Evolutionary conservation across 1,140 invertebrate species (phyloP).

Genomic region (Reticulitermes speratus): DNA sequence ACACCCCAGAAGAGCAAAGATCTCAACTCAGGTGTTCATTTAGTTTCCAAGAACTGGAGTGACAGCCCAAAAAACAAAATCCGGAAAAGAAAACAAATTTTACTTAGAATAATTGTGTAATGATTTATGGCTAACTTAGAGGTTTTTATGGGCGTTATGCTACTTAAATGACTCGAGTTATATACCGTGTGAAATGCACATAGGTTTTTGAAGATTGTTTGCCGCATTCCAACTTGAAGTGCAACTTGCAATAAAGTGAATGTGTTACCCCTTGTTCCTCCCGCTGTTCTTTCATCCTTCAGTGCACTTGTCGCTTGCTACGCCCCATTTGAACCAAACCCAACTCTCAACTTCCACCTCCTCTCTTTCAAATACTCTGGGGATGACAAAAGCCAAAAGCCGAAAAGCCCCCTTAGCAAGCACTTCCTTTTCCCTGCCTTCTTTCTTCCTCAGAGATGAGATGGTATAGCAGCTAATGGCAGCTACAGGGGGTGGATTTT

Average conservation of each 20-base stretch:
- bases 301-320: background rate
- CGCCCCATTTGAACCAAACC: background rate
- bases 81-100: no score
- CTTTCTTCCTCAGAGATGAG: background rate
- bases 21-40: no score
- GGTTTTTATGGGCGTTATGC: no score
- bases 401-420: background rate
- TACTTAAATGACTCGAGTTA: no score
- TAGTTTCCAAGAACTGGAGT: no score
- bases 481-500: slow-evolving; percentile 1
- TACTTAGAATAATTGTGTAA: no score
- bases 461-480: background rate
- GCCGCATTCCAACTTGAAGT: no score
- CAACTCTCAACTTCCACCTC: background rate
- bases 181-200: no score
- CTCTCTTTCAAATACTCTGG: background rate
- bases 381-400: slow-evolving; percentile 10
- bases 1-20: no score
- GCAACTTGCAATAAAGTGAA: background rate
- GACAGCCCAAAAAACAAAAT: no score
- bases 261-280: background rate
- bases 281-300: background rate
- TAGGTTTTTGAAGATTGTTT: no score
- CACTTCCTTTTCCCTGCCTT: background rate
- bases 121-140: no score